A percentile compares a stretch with the other conserved stretches of the same genome.
Conservation (phyloP, 2,888 invertebrate species). For the Scaptomyza flava region DNA sequence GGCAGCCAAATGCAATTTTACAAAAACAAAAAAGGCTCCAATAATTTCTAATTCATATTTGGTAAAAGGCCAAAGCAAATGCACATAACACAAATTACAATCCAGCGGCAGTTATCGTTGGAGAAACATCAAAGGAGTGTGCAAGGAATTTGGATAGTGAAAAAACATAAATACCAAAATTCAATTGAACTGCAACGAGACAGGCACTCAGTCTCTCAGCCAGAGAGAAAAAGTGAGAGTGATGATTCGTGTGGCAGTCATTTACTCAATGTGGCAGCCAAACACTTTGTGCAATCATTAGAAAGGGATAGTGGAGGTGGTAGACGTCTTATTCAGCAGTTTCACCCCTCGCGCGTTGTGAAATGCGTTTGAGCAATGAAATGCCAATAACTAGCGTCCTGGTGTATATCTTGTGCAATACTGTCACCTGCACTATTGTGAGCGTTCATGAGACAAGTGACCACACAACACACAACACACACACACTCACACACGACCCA, state of each 20-base stretch:
- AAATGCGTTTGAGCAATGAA: constrained; percentile 53
- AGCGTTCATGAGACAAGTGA: constrained; percentile 79
- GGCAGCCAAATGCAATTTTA: constrained; percentile 12
- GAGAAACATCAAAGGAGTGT: constrained; percentile 40
- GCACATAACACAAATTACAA: constrained; percentile 68
- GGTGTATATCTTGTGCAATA: constrained; percentile 14
- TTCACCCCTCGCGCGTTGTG: too few relatives aligned
- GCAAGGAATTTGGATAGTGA: constrained; percentile 3
- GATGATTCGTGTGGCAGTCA: background rate
- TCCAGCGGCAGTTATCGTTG: constrained; percentile 55
- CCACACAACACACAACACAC: constrained; percentile 61
- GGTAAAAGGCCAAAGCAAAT: constrained; percentile 56
- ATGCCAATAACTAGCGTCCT: constrained; percentile 67
- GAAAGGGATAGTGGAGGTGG: background rate
- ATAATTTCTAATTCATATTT: constrained; percentile 79
- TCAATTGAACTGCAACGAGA: constrained; percentile 63
- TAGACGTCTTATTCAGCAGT: constrained; percentile 6
- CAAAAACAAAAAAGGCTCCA: constrained; percentile 46
- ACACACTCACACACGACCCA: constrained; percentile 5
- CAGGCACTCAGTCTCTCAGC: too few relatives aligned
- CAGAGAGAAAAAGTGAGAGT: background rate
- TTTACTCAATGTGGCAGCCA: constrained; percentile 3
- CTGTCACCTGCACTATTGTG: constrained; percentile 68
- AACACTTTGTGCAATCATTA: constrained; percentile 35
- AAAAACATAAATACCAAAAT: constrained; percentile 61